Base-by-base conservation (phyloP, 2,113 vertebrate genomes). In the Murina feae region DNA sequence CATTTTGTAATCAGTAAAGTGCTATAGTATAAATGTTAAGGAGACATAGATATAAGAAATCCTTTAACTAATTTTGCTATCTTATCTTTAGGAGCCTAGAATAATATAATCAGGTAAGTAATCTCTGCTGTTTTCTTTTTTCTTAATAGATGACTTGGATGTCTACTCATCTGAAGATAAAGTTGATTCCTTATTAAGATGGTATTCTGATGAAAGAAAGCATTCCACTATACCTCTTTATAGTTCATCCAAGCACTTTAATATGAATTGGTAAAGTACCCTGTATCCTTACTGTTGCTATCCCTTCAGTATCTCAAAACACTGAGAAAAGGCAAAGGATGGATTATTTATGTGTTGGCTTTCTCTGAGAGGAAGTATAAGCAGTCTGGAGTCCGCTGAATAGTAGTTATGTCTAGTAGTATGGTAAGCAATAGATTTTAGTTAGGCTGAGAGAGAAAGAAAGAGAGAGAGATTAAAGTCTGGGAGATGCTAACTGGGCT, bases 181-280 rank as follows among this genome's bases (percentile, higher is more conserved):
- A 66, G 20, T 94, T 95, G 93, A 18, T 86, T 97, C 94, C 35
- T 93, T 97, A 25, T 89, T 95, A 94, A 96, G 94, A 89, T 81
- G 90, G 92, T 65, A 69, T 25, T 94, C 58, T 86, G 79, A 55
- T 80, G 92, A 94, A 94, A 96, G 89, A 96, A 96, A 96, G 32
- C 87, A 97, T n/a, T 93, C 11, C 14, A 80, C 81, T 82, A 95
- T 75, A 83, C 91, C 83, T 28, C 95, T 95, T 72, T 84, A 11
- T 79, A 94, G 93, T 91, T 98, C 98, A 32, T 95, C 66, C 65
- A 97, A 79, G 83, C 96, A 89, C 25, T 86, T 91, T 89, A 80
- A 93, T 84, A 83, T 85, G 87, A 96, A 89, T 76, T 71, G 98
- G 98, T 98, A 98, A 98, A 97, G 60, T 90, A 93, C 2, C 42